Evolutionary conservation across 1,140 invertebrate species (phyloP).

Genomic region (Bathynomus jamesi): DNA sequence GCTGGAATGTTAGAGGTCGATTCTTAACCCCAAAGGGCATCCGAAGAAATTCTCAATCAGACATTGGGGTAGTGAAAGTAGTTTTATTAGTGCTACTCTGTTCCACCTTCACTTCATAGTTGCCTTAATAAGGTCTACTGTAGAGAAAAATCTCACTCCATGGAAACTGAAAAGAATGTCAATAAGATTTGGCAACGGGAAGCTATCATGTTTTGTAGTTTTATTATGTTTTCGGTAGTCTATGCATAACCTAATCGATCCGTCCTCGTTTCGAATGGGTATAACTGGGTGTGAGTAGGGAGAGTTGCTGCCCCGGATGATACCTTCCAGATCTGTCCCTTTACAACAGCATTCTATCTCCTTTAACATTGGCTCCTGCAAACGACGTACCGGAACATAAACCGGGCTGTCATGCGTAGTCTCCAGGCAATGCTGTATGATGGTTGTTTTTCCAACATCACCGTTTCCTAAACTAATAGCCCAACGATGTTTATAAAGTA

Average conservation of each 20-base stretch:
- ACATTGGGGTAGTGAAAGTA: background rate
- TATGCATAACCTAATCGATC: background rate
- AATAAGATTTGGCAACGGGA: background rate
- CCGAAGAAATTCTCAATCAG: background rate
- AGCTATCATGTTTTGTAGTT: background rate
- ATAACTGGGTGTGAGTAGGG: background rate
- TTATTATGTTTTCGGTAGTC: background rate
- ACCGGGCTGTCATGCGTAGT: no score
- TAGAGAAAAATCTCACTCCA: background rate
- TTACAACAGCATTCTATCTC: background rate
- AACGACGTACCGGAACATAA: no score
- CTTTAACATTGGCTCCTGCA: background rate
- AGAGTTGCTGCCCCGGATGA: background rate
- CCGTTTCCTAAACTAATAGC: no score
- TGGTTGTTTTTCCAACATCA: no score
- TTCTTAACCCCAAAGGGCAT: background rate
- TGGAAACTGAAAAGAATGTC: background rate
- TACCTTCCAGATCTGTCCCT: background rate
- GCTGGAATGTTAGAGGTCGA: background rate
- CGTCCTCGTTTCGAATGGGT: background rate
- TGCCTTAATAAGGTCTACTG: background rate
- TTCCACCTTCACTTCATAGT: no score
- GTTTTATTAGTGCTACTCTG: background rate
- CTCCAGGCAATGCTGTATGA: no score
- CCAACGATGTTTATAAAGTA: no score